Base-by-base conservation (phyloP, 23 tunicate genomes). In the Styela plicata region DNA sequence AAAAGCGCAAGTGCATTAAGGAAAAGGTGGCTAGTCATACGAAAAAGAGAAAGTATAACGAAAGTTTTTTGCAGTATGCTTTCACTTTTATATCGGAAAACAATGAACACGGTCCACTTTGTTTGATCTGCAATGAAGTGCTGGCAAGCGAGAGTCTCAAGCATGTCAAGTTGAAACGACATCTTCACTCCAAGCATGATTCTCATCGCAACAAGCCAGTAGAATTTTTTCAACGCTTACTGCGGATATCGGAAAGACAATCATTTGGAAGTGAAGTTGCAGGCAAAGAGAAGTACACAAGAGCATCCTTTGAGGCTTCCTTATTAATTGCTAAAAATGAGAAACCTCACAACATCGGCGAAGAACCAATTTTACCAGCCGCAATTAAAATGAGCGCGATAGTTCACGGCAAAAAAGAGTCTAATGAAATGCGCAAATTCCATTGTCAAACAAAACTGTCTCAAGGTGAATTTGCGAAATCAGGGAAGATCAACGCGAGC, bases 251-350 rank as follows among this genome's bases (percentile, higher is more conserved):
- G 79, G 89, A 85, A 85, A 79, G 79, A 79, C 89, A 85, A 70
- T 79, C 84, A 79, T 69, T 79, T 69, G 79, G 79, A 79, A 79
- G 84, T 69, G 84, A 79, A 36, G 79, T 85, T 68, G 36, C 36
- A 62, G 29, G 37, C 37, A 20, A 79, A 79, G 89, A 61, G 70
- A 85, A 85, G 89, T 69, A 85, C 52, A 85, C 89, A 70, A 79
- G 84, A 79, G 89, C 79, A 85, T 85, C 79, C 30, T 85, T 85
- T 85, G 84, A 85, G 79, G 79, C 89, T 85, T 85, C 89, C 70
- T 79, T 79, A 79, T 28, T 85, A 57, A 85, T 85, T 79, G 89
- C n/a, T n/a, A n/a, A n/a, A n/a, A n/a, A n/a, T n/a, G n/a, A n/a
- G n/a, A n/a, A n/a, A n/a, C n/a, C n/a, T n/a, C n/a, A n/a, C 84